Conservation (phyloP, 2,113 vertebrate species). For the Corvus moneduloides region DNA sequence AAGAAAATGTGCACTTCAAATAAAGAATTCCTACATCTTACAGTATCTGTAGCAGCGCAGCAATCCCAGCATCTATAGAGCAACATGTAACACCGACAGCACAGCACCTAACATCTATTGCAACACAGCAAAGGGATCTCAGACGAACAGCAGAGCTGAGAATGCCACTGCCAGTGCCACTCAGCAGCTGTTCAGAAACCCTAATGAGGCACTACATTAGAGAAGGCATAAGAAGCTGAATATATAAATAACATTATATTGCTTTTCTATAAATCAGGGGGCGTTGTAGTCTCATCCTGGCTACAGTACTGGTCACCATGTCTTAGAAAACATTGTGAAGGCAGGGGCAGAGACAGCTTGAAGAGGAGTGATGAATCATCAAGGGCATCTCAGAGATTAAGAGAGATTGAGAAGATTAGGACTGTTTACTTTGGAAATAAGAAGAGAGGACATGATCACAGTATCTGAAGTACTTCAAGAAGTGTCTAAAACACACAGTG, state of each 20-base stretch:
- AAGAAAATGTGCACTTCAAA: neutral
- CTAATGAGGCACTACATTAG: rapidly evolving
- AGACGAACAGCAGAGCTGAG: neutral
- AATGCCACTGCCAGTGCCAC: no score
- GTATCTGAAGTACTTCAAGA: neutral
- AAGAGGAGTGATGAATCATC: neutral
- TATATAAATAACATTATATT: neutral
- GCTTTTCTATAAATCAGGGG: neutral
- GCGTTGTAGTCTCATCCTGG: neutral
- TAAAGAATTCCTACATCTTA: neutral
- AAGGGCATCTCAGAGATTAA: neutral
- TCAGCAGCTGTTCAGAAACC: neutral
- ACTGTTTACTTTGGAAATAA: conserved; percentile 2
- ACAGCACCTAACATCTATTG: neutral
- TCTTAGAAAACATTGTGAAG: neutral
- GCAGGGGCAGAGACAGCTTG: neutral
- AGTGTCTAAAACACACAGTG: neutral
- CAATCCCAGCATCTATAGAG: neutral
- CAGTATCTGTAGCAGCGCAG: neutral
- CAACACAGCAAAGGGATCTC: neutral
- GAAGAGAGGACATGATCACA: neutral
- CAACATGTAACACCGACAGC: neutral
- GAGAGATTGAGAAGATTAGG: neutral
- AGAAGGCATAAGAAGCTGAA: neutral
- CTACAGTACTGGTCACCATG: neutral